phyloP scores from a whole-genome alignment of 2,797 vertebrate species.

The Enteromius unitaeniatus region DNA sequence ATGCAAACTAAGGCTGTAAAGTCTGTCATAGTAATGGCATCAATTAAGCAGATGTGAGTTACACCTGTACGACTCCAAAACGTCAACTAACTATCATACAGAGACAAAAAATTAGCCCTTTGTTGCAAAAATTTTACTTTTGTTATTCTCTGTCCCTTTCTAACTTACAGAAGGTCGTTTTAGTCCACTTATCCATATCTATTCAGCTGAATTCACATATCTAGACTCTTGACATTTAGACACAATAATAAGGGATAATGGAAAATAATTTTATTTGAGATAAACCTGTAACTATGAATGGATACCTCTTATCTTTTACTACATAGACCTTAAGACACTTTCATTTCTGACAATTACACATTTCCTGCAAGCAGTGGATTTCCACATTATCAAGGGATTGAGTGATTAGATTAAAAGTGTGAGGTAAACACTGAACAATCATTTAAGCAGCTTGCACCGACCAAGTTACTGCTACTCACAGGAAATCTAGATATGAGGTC shows the following conservation, averaged over 20 bases:
- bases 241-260: neutral
- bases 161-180: neutral
- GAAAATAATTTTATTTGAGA: constrained; percentile 14
- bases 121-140: constrained; percentile 1
- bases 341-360: constrained; percentile 18
- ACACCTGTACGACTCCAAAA: neutral
- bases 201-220: neutral
- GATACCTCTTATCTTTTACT: neutral
- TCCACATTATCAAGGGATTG: constrained; percentile 11
- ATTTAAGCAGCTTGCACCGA: neutral
- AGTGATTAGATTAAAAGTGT: constrained; percentile 26
- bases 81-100: neutral
- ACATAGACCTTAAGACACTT: neutral
- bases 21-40: neutral
- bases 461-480: constrained; percentile 3
- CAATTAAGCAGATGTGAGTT: neutral
- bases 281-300: neutral
- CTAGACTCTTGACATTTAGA: neutral
- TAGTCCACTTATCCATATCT: neutral
- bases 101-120: neutral
- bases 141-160: neutral
- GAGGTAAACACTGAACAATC: constrained; percentile 21
- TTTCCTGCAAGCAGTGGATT: constrained; percentile 14
- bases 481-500: constrained; percentile 22
- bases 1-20: neutral